These are phyloP conservation scores for Cyclura pinguis DNA, from an alignment of 2,797 vertebrate genomes.

Conservation along the genomic window DNA sequence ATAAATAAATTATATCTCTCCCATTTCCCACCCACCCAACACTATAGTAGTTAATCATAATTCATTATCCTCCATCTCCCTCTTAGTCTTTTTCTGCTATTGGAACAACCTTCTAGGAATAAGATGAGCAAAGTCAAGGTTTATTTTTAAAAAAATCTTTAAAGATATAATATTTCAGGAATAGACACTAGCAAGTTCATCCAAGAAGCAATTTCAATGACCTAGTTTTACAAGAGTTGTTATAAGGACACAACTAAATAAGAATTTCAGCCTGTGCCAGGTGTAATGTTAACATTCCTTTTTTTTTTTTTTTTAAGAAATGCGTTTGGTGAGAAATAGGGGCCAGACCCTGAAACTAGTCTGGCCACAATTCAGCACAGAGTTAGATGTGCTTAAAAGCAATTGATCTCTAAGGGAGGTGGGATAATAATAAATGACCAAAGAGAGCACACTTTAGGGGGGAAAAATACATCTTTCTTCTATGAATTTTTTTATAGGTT, in stretches of 20 bases:
- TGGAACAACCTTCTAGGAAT: not conserved
- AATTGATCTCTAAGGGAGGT: not conserved
- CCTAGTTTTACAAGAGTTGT: conserved; percentile 7
- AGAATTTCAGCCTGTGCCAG: not conserved
- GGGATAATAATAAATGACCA: not conserved
- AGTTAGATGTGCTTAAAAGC: not conserved
- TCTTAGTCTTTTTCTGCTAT: not conserved
- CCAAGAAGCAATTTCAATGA: not conserved
- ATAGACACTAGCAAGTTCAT: not conserved
- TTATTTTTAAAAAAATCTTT: not conserved
- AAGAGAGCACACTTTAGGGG: not conserved
- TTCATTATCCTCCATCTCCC: not conserved
- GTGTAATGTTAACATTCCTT: not conserved
- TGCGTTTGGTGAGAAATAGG: not conserved
- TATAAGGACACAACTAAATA: not conserved
- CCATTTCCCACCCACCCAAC: no score
- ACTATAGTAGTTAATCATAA: not conserved
- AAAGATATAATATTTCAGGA: not conserved
- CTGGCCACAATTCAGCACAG: not conserved
- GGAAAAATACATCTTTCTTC: not conserved
- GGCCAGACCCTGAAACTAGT: not conserved
- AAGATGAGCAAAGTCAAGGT: not conserved
- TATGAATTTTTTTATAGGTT: not conserved
- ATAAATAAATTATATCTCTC: not conserved
- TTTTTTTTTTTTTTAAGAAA: not conserved